phyloP scores from a whole-genome alignment of 2,113 vertebrate genomes.

The Coturnix japonica region DNA sequence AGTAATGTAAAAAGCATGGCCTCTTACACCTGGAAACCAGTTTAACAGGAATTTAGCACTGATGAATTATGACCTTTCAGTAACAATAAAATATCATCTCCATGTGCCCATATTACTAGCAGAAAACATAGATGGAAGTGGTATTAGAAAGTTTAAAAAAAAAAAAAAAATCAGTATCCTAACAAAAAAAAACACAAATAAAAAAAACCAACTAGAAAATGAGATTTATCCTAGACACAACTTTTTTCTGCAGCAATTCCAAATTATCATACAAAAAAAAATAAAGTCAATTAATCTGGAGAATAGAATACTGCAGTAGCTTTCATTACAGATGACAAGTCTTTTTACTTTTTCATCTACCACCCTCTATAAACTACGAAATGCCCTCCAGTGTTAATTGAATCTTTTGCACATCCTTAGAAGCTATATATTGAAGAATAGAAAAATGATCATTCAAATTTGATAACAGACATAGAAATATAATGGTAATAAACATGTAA shows the following conservation, averaged over 20 bases:
- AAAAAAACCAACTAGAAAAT: too few relatives aligned
- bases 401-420: neutral
- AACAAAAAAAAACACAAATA: too few relatives aligned
- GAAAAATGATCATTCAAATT: neutral
- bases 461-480: neutral
- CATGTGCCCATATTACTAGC: rapidly evolving
- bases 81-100: neutral
- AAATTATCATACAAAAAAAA: neutral
- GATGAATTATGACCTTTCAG: neutral
- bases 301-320: neutral
- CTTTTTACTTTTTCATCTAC: neutral
- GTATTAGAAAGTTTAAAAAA: neutral
- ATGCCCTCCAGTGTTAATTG: neutral
- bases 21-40: neutral
- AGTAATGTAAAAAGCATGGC: too few relatives aligned
- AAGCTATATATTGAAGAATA: neutral
- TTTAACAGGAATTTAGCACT: neutral
- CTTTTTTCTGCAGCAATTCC: neutral
- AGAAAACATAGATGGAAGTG: neutral
- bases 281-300: neutral
- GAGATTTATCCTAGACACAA: rapidly evolving
- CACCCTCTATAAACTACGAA: neutral
- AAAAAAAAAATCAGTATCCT: neutral
- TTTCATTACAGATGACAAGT: neutral
- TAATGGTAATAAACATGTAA: neutral